Evolutionary conservation across 2,888 invertebrate genomes (phyloP), one percentile per base, ranked within the genome.

Genomic region (Diarsia mendica): DNA sequence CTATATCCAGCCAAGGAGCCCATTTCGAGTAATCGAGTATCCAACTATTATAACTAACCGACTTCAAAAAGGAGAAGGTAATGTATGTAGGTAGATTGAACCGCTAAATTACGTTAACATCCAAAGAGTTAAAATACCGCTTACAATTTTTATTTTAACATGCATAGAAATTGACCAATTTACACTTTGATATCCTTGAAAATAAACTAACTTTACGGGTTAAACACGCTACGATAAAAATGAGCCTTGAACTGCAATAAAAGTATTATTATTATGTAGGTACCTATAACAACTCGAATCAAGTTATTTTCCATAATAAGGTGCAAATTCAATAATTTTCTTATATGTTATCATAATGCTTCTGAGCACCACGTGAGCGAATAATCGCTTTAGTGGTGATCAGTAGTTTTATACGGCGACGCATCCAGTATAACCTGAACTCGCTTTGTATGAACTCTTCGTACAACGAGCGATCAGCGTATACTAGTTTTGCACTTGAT

Each of bases 121-220:
- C 72, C 82, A 76, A 74, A 81, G 84, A 86, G 83, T 86, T 85
- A 79, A 86, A 86, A 86, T 74, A 86, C 86, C 79, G 83, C 79
- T 70, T 72, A 74, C 48, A 77, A 79, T 72, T 77, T 28, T 84
- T 72, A 69, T 53, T 48, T 69, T 70, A 64, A 63, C 85, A 85
- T 86, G 74, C 77, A 72, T 77, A 72, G 66, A 84, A 86, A 83
- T 83, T 86, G 69, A 85, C 80, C 65, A 73, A 83, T 82, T 74
- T 65, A 79, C 61, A 75, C 2, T 78, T 79, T 53, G 20, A 83
- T 66, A 75, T 68, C 20, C 3, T 67, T 39, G 48, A 66, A 74
- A 73, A 67, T 33, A 69, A 75, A 84, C 77, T 64, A 76, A 74
- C 20, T 73, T 67, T 67, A 60, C 58, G 58, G 60, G 60, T 75